Evolutionary conservation across 2,113 vertebrate species (phyloP), one percentile per base, ranked within the genome.

Genomic region (Phaethon lepturus): DNA sequence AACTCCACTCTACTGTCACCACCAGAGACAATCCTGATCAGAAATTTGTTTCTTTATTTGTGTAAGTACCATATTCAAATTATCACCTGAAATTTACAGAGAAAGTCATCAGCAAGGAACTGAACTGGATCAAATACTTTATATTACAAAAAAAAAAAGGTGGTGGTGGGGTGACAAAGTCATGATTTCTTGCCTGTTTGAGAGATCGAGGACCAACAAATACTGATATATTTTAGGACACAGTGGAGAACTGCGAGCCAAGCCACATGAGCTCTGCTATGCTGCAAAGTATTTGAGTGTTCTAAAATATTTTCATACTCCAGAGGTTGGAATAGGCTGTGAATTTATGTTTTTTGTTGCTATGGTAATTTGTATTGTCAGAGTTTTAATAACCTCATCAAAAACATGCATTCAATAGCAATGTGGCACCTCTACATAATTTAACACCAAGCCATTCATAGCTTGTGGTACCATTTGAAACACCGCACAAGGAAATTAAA

Each of bases 321-420:
- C 79, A 76, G 84, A 75, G 81, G 53, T 22, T 77, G 93, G 73
- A 94, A 90, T 29, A 42, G 96, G 78, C 90, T 79, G 10, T 53
- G 77, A 85, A 97, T 96, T 95, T 94, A 96, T 95, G 90, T 0
- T 7, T 63, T 93, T 74, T 74, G 97, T 95, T 87, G 78, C 97
- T 90, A 79, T 94, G 94, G 94, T 71, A 72, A 98, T 97, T 95
- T 97, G 92, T 94, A 96, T 81, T 95, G 92, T 96, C 86, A 83
- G 58, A 69, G 52, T 94, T 95, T 96, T 96, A 97, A 98, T 97
- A 96, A 96, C 90, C 91, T 94, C 95, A 94, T 98, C 91, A 88
- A 89, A 94, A 95, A 64, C 56, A n/a, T 14, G 85, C 93, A 52
- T 91, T 96, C 74, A 29, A 23, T 71, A 92, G 84, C 91, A 86